Base-by-base conservation (phyloP, 64 coral and sea anemone genomes). In the Hydrozoanthus tunicans region DNA sequence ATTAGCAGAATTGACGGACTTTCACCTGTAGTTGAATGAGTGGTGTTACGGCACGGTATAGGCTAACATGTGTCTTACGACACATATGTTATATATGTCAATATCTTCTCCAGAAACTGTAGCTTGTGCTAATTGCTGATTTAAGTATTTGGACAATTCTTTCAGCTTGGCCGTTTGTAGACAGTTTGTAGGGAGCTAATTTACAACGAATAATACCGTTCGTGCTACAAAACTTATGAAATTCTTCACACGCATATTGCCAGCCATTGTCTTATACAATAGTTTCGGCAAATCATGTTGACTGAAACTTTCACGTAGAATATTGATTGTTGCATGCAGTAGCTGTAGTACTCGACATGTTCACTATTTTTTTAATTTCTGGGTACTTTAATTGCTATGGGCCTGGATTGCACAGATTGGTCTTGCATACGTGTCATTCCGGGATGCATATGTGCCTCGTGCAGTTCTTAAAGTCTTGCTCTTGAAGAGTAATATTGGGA, bases 121-220 rank as follows among this genome's bases (percentile, higher is more conserved):
- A 78, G 91, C 68, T 79, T 92, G 59, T 59, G 11, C 66, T 62
- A 43, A 70, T 76, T 53, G 66, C 76, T 8, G 70, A 73, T 60
- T 93, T 93, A 5, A 83, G 61, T 15, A 90, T 70, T 81, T 93
- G 92, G 12, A 93, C 85, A 60, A 90, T 80, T 53, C 78, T 69
- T 90, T 93, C 92, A 63, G 70, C 78, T 32, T 90, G 58, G 12
- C 86, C 92, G 76, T 93, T 93, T 57, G 92, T 83, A 53, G 86
- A 89, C 0, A 65, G 86, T 0, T 83, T 89, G 51, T 90, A 93
- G 13, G 79, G 10, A 60, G 85, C 85, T n/a, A 54, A 90, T 12
- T 70, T 78, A 70, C 56, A 13, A 82, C 83, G 92, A 43, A 90
- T 51, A 61, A 93, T 93, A 13, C 58, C 68, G 60, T 83, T 77